Percentiles rank a stretch among this genome's conserved stretches.
Evolutionary conservation across 1,140 invertebrate genomes (phyloP).

Genomic region (Pemphigus obesinymphae): DNA sequence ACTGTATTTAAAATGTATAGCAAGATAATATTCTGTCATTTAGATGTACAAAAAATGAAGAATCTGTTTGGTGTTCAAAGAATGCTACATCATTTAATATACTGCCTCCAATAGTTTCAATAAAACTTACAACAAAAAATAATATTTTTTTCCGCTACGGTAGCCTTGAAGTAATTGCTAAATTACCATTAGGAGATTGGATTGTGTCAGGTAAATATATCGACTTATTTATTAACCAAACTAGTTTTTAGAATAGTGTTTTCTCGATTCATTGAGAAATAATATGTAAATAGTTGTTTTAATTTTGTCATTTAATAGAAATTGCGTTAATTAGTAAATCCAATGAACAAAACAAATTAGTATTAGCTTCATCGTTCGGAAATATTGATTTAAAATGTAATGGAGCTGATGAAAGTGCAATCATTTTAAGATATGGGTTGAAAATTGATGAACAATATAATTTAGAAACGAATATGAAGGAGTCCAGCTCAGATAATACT

Average conservation of each 20-base stretch:
- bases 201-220: conserved; percentile 61
- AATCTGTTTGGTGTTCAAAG: too few relatives aligned
- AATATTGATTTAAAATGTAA: neutral
- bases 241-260: too few relatives aligned
- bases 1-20: too few relatives aligned
- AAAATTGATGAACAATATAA: conserved; percentile 28
- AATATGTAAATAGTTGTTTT: neutral
- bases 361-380: neutral
- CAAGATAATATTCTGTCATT: too few relatives aligned
- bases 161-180: too few relatives aligned
- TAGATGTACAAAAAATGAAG: too few relatives aligned
- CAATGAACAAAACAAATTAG: neutral
- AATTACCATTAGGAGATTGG: conserved; percentile 69
- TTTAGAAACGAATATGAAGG: neutral
- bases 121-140: too few relatives aligned
- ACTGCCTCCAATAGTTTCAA: too few relatives aligned
- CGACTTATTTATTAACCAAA: neutral
- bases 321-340: neutral
- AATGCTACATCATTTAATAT: too few relatives aligned
- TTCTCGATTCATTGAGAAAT: too few relatives aligned
- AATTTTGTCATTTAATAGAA: neutral
- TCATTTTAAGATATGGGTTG: neutral
- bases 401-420: neutral
- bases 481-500: neutral
- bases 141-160: too few relatives aligned